A percentile compares a stretch with the other conserved stretches of the same genome.
Evolutionary conservation across 2,113 vertebrate species (phyloP).

Genomic region (Anthoscopus minutus): DNA sequence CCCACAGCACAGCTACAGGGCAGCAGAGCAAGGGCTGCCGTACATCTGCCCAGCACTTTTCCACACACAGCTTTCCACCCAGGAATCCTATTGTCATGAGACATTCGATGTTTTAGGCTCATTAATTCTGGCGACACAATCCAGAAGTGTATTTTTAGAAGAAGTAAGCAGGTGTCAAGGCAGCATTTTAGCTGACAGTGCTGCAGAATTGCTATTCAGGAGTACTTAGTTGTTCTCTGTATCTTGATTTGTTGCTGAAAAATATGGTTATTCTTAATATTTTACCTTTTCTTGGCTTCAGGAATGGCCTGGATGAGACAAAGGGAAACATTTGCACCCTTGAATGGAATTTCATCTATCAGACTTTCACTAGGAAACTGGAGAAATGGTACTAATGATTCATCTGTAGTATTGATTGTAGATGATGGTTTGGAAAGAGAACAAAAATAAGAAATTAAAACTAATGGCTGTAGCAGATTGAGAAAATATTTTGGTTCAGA

Average conservation of each 20-base stretch:
- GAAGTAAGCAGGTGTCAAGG: neutral
- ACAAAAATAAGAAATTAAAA: neutral
- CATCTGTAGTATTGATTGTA: neutral
- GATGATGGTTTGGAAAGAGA: neutral
- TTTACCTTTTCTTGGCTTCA: neutral
- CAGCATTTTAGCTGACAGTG: slow-evolving; percentile 25
- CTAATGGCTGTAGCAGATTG: neutral
- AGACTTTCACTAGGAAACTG: neutral
- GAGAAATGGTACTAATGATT: neutral
- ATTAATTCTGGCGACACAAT: slow-evolving; percentile 15
- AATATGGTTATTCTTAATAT: neutral
- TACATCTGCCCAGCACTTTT: neutral
- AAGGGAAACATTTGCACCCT: neutral
- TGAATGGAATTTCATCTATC: neutral
- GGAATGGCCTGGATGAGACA: neutral
- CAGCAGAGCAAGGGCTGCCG: neutral
- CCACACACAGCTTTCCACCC: neutral
- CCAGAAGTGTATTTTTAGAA: slow-evolving; percentile 29
- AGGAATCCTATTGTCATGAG: neutral
- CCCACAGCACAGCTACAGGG: neutral
- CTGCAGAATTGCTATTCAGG: neutral
- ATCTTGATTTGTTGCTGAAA: neutral
- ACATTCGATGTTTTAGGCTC: neutral
- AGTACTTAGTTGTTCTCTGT: neutral
- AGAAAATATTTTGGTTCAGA: slow-evolving; percentile 16